A percentile compares a stretch with the other conserved stretches of the same genome.
These are phyloP conservation scores for Scaptomyza polygonia DNA, from an alignment of 2,888 invertebrate genomes.

Conservation along the genomic window DNA sequence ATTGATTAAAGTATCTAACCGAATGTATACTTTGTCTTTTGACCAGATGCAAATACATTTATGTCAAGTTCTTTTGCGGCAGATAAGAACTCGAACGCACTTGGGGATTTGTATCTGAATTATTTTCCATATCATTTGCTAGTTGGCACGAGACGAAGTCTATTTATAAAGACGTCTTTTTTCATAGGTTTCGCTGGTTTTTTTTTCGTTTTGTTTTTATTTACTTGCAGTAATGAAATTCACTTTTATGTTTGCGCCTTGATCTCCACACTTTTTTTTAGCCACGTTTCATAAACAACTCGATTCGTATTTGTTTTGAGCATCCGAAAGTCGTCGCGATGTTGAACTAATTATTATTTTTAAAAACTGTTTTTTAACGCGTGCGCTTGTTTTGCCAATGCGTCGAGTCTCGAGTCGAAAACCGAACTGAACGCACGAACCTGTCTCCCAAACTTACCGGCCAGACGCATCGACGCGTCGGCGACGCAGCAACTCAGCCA, in stretches of 20 bases:
- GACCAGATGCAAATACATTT: constrained; percentile 42
- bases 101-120: constrained; percentile 31
- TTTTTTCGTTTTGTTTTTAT: not conserved
- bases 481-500: constrained; percentile 18
- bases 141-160: constrained; percentile 29
- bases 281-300: constrained; percentile 7
- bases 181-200: not conserved
- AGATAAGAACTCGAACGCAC: constrained; percentile 47
- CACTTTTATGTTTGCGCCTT: constrained; percentile 15
- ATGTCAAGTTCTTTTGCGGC: constrained; percentile 45
- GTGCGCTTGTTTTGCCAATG: constrained; percentile 32
- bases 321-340: constrained; percentile 39
- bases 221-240: not conserved
- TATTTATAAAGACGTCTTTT: constrained; percentile 41
- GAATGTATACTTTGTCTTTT: constrained; percentile 11
- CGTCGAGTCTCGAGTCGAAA: constrained; percentile 66
- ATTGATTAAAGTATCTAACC: constrained; percentile 14
- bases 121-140: constrained; percentile 42
- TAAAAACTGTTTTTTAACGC: constrained; percentile 33
- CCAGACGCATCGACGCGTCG: constrained; percentile 45
- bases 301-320: not conserved
- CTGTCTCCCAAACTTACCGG: constrained; percentile 29
- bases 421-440: constrained; percentile 67
- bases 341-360: constrained; percentile 26
- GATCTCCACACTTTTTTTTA: constrained; percentile 8